A percentile compares a stretch with the other conserved stretches of the same genome.
phyloP scores from a whole-genome alignment of 2,888 invertebrate genomes.

The Megamerina dolium region DNA sequence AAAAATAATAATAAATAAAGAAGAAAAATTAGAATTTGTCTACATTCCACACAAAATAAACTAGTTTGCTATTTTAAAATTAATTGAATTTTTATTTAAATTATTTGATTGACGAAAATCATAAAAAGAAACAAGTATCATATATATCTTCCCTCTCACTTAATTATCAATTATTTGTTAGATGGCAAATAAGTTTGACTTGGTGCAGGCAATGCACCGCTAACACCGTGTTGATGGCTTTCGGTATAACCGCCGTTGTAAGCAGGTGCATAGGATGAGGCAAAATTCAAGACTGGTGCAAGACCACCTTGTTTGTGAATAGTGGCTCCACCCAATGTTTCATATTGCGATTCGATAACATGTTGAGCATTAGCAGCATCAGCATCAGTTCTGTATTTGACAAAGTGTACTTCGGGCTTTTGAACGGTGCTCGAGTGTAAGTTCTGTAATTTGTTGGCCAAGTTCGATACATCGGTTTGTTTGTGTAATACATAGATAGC shows the following conservation, averaged over 20 bases:
- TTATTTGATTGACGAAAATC: too few relatives aligned
- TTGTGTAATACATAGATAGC: slow-evolving; percentile 38
- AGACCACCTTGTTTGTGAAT: slow-evolving; percentile 31
- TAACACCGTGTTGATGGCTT: neutral
- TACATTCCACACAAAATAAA: too few relatives aligned
- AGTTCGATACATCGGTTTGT: slow-evolving; percentile 31
- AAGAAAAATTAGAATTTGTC: too few relatives aligned
- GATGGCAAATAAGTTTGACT: neutral
- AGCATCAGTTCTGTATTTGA: slow-evolving; percentile 37
- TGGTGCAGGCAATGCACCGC: neutral
- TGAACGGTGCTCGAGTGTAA: slow-evolving; percentile 27
- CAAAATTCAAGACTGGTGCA: slow-evolving; percentile 39
- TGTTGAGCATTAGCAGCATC: slow-evolving; percentile 36
- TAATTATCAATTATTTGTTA: neutral
- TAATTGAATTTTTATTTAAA: too few relatives aligned
- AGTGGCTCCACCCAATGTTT: slow-evolving; percentile 29
- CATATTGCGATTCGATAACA: slow-evolving; percentile 36
- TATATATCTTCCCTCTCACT: too few relatives aligned
- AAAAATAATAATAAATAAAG: too few relatives aligned
- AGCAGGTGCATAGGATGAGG: slow-evolving; percentile 26
- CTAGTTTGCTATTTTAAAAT: too few relatives aligned
- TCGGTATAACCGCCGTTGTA: slow-evolving; percentile 5
- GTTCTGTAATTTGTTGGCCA: slow-evolving; percentile 35
- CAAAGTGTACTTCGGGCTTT: slow-evolving; percentile 36
- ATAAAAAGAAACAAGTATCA: too few relatives aligned